phyloP scores from a whole-genome alignment of 2,113 vertebrate genomes.

The Origma solitaria region DNA sequence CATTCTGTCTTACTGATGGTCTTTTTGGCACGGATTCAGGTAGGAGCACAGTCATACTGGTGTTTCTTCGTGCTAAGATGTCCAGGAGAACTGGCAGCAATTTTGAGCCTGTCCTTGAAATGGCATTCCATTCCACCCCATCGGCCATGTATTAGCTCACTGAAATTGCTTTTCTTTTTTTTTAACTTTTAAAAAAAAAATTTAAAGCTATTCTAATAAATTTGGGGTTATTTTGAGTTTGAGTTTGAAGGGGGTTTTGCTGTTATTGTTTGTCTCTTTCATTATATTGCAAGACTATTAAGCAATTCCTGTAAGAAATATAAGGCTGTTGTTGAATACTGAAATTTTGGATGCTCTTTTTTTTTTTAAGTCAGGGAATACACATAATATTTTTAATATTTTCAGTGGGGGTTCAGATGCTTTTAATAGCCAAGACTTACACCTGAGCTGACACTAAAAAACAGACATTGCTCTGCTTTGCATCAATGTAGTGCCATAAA shows the following conservation, averaged over 20 bases:
- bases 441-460: not conserved
- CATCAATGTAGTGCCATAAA: not conserved
- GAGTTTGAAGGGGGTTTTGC: rapidly evolving
- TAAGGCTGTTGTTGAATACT: not conserved
- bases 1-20: not conserved
- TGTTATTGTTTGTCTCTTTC: not conserved
- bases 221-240: not conserved
- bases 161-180: not conserved
- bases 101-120: not conserved
- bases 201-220: not conserved
- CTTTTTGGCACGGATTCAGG: not conserved
- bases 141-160: not conserved
- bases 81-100: not conserved
- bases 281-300: not conserved
- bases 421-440: not conserved
- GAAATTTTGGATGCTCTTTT: not conserved
- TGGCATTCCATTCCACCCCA: not conserved
- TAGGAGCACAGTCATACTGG: not conserved
- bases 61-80: not conserved
- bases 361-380: not conserved
- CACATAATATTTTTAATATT: not conserved
- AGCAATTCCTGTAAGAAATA: not conserved
- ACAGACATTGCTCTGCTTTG: not conserved
- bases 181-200: no score
- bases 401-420: not conserved